Percentiles rank a stretch among this genome's conserved stretches.
Conservation (phyloP, 2,797 vertebrate species). For the Silurus aristotelis region DNA sequence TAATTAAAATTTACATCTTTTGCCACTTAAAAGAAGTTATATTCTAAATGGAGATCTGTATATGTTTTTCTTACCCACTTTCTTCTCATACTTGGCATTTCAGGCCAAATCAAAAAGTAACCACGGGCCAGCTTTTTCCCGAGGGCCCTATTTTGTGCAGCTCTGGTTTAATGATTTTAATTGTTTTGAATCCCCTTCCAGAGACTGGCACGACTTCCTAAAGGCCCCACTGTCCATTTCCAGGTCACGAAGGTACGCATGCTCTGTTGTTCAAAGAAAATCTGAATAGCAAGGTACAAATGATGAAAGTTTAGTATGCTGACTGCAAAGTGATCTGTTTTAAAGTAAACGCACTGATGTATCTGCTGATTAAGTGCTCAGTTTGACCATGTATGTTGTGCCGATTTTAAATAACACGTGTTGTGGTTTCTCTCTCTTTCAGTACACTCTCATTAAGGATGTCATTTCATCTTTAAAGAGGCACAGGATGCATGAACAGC, state of each 20-base stretch:
- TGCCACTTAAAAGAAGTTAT: no score
- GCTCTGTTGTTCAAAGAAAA: no score
- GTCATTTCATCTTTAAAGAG: slow-evolving; percentile 87
- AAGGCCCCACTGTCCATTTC: slow-evolving; percentile 88
- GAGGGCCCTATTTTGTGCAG: no score
- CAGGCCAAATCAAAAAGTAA: no score
- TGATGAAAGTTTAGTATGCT: slow-evolving; percentile 62
- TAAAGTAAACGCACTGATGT: slow-evolving; percentile 78
- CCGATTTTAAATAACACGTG: background rate
- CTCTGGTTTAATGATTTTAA: background rate
- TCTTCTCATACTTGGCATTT: no score
- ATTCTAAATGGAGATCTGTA: no score
- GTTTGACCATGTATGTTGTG: background rate
- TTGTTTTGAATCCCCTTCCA: slow-evolving; percentile 54
- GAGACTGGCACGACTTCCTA: slow-evolving; percentile 88
- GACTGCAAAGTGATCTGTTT: slow-evolving; percentile 70
- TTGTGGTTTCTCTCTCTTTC: background rate
- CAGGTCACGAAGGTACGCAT: slow-evolving; percentile 77
- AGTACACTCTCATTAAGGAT: slow-evolving; percentile 88
- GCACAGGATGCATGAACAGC: slow-evolving; percentile 92
- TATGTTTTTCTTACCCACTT: no score
- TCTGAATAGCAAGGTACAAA: slow-evolving; percentile 55
- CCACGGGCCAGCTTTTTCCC: no score
- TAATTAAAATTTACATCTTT: no score
- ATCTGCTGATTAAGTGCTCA: background rate